Evolutionary conservation across 1,140 invertebrate genomes (phyloP).

Genomic region (Apis cerana): DNA sequence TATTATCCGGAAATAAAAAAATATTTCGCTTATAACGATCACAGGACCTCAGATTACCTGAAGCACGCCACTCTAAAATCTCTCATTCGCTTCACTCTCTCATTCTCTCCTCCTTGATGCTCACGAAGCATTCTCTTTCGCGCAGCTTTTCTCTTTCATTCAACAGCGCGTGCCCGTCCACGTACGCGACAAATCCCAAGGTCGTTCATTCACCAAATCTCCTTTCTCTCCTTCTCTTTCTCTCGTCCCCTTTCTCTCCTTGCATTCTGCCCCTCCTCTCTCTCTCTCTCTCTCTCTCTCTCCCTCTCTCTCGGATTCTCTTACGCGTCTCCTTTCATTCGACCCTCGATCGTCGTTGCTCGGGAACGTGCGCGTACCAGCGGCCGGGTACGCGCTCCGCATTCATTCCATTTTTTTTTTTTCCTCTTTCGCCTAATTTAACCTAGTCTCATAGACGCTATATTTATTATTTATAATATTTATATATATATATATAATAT

Average conservation of each 20-base stretch:
- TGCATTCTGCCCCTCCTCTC: background rate
- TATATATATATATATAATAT: constrained; percentile 78
- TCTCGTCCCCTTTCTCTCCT: constrained; percentile 29
- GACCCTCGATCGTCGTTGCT: constrained; percentile 37
- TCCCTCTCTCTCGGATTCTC: constrained; percentile 16
- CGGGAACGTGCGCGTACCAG: constrained; percentile 47
- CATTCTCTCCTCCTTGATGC: constrained; percentile 67
- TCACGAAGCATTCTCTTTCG: constrained; percentile 66
- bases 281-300: background rate
- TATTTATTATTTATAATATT: constrained; percentile 81
- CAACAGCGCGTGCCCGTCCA: constrained; percentile 48
- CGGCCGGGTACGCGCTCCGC: constrained; percentile 51
- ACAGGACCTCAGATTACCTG: constrained; percentile 82
- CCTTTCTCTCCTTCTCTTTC: background rate
- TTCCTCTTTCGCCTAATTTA: constrained; percentile 76
- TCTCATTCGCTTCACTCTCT: constrained; percentile 51
- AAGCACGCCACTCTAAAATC: constrained; percentile 76
- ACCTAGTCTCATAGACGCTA: constrained; percentile 81
- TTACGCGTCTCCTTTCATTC: constrained; percentile 16
- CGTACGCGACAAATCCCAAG: constrained; percentile 56
- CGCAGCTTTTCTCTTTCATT: constrained; percentile 44
- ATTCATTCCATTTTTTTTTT: constrained; percentile 65
- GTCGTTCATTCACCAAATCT: constrained; percentile 53
- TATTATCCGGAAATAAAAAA: constrained; percentile 81
- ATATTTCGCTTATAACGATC: constrained; percentile 82